Evolutionary conservation across 2,888 invertebrate species (phyloP).

Genomic region (Pseudoips prasinana): DNA sequence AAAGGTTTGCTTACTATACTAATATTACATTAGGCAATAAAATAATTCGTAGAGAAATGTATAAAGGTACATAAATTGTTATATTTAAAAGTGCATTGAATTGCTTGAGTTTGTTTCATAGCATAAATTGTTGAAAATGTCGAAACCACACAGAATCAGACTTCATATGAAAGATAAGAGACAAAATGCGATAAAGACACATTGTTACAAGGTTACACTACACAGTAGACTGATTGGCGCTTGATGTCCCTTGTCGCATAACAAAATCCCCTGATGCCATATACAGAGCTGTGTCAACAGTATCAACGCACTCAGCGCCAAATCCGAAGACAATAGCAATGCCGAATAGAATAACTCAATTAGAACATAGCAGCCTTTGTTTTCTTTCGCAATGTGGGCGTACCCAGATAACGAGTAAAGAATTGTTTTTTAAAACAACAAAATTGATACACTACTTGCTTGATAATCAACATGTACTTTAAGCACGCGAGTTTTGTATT

Average conservation of each 20-base stretch:
- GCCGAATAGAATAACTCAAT: slow-evolving; percentile 40
- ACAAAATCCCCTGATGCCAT: slow-evolving; percentile 42
- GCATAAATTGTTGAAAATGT: too few relatives aligned
- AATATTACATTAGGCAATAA: too few relatives aligned
- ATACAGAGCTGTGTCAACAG: slow-evolving; percentile 28
- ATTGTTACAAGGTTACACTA: slow-evolving; percentile 18
- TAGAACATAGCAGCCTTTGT: slow-evolving; percentile 13
- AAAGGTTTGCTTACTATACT: too few relatives aligned
- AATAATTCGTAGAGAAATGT: too few relatives aligned
- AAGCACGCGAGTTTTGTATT: too few relatives aligned
- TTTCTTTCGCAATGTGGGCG: neutral
- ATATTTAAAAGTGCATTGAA: too few relatives aligned
- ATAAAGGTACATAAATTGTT: too few relatives aligned
- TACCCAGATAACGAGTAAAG: too few relatives aligned
- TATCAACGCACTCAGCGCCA: slow-evolving; percentile 36
- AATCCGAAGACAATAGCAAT: slow-evolving; percentile 48
- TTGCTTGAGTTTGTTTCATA: too few relatives aligned
- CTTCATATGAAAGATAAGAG: slow-evolving; percentile 12
- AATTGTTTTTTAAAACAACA: too few relatives aligned
- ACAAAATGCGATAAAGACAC: slow-evolving; percentile 42
- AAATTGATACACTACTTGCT: too few relatives aligned
- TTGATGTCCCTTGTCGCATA: slow-evolving; percentile 36
- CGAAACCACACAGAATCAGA: neutral
- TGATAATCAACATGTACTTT: too few relatives aligned
- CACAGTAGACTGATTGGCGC: slow-evolving; percentile 41